A percentile compares a stretch with the other conserved stretches of the same genome.
phyloP scores from a whole-genome alignment of 2,888 invertebrate species.

The Mellilla xanthometata region DNA sequence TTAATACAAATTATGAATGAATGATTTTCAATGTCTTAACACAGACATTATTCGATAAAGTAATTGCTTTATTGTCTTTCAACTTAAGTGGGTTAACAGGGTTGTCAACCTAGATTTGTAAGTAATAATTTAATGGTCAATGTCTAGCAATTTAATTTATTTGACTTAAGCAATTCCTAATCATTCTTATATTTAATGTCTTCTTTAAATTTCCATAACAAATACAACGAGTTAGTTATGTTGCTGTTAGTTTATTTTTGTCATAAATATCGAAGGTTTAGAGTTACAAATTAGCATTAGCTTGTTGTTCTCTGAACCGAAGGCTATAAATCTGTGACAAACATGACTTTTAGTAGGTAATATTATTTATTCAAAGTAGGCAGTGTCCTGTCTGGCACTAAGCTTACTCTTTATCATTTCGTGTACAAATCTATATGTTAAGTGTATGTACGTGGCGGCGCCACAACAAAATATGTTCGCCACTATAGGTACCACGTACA shows the following conservation, averaged over 20 bases:
- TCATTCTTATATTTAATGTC: too few relatives aligned
- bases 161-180: too few relatives aligned
- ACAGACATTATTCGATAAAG: slow-evolving; percentile 24
- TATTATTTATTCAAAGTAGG: slow-evolving; percentile 19
- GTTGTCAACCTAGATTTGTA: slow-evolving; percentile 1
- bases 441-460: slow-evolving; percentile 38
- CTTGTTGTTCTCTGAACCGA: slow-evolving; percentile 7
- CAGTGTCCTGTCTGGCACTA: slow-evolving; percentile 31
- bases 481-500: slow-evolving; percentile 5
- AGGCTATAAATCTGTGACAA: slow-evolving; percentile 13
- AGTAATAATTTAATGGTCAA: too few relatives aligned
- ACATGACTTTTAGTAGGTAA: slow-evolving; percentile 14
- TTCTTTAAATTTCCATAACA: neutral
- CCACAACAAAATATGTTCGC: slow-evolving; percentile 35
- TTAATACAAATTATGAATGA: slow-evolving; percentile 39
- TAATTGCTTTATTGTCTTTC: slow-evolving; percentile 28
- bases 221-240: too few relatives aligned
- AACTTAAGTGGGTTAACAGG: slow-evolving; percentile 14
- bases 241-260: neutral
- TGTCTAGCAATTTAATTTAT: too few relatives aligned
- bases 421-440: slow-evolving; percentile 17
- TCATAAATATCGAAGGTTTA: slow-evolving; percentile 7
- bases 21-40: slow-evolving; percentile 30
- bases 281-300: neutral
- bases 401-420: slow-evolving; percentile 31